These are phyloP conservation scores for Tipula confusa DNA, from an alignment of 2,888 invertebrate genomes.

Conservation along the genomic window DNA sequence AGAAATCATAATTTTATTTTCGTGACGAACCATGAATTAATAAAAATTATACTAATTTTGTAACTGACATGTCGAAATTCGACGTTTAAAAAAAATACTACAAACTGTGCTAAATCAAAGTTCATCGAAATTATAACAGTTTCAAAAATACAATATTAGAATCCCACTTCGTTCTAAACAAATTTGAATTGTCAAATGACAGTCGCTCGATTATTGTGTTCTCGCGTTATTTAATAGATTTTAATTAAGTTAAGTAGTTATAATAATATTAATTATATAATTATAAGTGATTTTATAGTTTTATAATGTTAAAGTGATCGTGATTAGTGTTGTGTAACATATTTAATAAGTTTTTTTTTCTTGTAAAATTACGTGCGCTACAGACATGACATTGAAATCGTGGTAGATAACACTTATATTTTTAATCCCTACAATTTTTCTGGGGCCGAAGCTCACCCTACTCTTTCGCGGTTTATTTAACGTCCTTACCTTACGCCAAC, in stretches of 20 bases:
- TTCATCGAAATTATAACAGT: neutral
- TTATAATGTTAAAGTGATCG: neutral
- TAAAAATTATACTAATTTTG: neutral
- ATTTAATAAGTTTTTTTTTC: no score
- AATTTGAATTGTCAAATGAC: neutral
- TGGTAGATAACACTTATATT: no score
- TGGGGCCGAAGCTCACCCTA: no score
- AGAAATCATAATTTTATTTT: neutral
- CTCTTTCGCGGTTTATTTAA: no score
- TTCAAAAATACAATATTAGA: neutral
- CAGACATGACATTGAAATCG: no score
- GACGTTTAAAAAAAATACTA: neutral
- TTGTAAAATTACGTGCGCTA: no score
- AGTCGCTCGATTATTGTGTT: neutral
- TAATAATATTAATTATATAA: neutral
- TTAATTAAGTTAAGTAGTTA: neutral
- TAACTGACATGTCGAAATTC: neutral
- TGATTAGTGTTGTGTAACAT: neutral
- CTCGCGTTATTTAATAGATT: neutral
- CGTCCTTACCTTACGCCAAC: no score
- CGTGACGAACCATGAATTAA: neutral
- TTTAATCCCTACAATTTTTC: no score
- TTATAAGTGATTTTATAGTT: neutral
- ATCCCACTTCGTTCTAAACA: neutral
- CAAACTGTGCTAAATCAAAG: no score